Evolutionary conservation across 2,888 invertebrate species (phyloP), one percentile per base, ranked within the genome.

Genomic region (Drosophila borealis): DNA sequence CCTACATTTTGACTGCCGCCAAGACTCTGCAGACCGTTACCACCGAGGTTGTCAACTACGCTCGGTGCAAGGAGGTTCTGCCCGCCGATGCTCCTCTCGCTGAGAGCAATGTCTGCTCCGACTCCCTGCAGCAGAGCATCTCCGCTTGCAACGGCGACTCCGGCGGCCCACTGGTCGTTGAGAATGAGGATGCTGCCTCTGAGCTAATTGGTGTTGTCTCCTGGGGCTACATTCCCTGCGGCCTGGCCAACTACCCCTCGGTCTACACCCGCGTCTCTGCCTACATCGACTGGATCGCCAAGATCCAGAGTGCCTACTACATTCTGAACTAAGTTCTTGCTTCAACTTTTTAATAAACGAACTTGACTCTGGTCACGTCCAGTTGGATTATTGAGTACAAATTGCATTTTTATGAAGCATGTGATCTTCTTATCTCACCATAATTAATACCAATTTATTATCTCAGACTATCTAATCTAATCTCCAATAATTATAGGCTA

Each of bases 151-250:
- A 89, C 56, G 92, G 92, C 11, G 92, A 92, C 73, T 91, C 91
- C 33, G 92, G 92, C 46, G 91, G 92, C 13, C 92, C 92, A 14
- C 50, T 92, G 53, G 90, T 92, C 1, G 77, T 89, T 17, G 89
- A 90, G 65, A 9, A 21, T 5, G 21, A 60, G 0, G 54, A 70
- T 36, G 68, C 76, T 5, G 13, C 80, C 36, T 48, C 80, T 42
- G 83, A 91, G 51, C 85, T 93, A 44, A 88, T 93, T 57, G 94
- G 94, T 63, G 69, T 94, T 44, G 93, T 93, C 13, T 93, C 93
- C 36, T 94, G 93, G 93, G 93, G 93, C n/a, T 84, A 85, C 36
- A 90, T 92, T 57, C 93, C 93, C 39, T 94, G 94, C 59, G 93
- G 93, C 5, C 1, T 62, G 4, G 69, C 57, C 13, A 89, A 91